Evolutionary conservation across 2,888 invertebrate genomes (phyloP).

Genomic region (Melipona bicolor): DNA sequence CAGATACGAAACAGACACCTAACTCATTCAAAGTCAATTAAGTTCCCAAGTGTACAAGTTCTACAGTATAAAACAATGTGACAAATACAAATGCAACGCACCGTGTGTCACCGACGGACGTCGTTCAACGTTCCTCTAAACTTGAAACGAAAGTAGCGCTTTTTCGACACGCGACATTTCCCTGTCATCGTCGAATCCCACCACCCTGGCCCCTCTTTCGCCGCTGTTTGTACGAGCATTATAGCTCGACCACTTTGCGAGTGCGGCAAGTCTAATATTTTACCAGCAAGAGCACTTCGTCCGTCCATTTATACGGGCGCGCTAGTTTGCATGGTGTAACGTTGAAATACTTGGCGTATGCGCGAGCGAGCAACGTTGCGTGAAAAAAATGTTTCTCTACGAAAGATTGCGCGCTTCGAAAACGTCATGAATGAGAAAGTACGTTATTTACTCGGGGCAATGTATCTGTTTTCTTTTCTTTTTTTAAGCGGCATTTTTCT

Average conservation of each 20-base stretch:
- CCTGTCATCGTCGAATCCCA: constrained; percentile 27
- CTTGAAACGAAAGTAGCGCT: constrained; percentile 28
- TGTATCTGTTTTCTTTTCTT: background rate
- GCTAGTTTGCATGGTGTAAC: constrained; percentile 18
- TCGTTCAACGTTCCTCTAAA: too few relatives aligned
- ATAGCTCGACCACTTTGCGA: constrained; percentile 30
- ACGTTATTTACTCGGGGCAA: background rate
- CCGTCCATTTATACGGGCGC: constrained; percentile 22
- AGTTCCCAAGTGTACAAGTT: too few relatives aligned
- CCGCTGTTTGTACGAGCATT: background rate
- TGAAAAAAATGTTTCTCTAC: background rate
- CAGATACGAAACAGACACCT: too few relatives aligned
- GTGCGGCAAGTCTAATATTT: constrained; percentile 48
- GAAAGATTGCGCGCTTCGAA: constrained; percentile 31
- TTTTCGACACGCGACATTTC: constrained; percentile 20
- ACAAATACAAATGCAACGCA: too few relatives aligned
- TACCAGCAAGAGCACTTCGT: constrained; percentile 39
- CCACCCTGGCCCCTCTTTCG: background rate
- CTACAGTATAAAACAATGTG: too few relatives aligned
- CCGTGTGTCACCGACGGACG: too few relatives aligned
- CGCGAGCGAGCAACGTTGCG: background rate
- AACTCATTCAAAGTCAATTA: too few relatives aligned
- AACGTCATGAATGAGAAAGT: constrained; percentile 1
- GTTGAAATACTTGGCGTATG: constrained; percentile 14
- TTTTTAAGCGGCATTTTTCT: background rate